Conservation (phyloP, 2,888 invertebrate species). For the Oscheius myriophilus region DNA sequence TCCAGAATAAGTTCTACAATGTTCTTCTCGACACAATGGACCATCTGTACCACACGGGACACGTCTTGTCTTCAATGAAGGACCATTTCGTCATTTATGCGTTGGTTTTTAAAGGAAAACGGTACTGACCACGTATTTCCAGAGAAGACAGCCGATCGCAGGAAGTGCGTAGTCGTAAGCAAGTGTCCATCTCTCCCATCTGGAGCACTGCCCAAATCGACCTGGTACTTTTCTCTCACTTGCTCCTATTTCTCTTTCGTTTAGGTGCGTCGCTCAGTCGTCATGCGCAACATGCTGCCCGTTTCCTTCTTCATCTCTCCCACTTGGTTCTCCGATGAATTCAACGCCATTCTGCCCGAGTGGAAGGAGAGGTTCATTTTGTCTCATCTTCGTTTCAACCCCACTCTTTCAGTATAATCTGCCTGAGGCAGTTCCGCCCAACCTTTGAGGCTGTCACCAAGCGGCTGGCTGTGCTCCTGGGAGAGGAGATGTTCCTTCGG, state of each 20-base stretch:
- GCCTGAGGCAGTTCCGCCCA: neutral
- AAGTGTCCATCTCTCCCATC: neutral
- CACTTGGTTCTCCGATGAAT: slow-evolving; percentile 1
- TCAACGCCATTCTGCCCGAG: neutral
- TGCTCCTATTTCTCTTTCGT: too few relatives aligned
- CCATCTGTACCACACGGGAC: slow-evolving; percentile 9
- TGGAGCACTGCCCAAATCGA: neutral
- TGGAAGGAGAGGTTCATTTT: slow-evolving; percentile 2
- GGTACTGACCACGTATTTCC: neutral
- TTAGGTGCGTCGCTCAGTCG: too few relatives aligned
- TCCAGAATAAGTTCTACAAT: neutral
- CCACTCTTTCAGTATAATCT: neutral
- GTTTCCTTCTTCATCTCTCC: too few relatives aligned
- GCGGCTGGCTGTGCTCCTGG: neutral
- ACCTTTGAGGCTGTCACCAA: neutral
- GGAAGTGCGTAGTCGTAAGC: neutral
- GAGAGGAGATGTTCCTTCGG: neutral
- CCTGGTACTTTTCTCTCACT: neutral
- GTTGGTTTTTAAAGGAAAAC: neutral
- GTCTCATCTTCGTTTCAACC: neutral
- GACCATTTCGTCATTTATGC: slow-evolving; percentile 14
- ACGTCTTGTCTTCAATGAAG: slow-evolving; percentile 3
- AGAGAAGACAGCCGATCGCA: neutral
- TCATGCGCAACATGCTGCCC: too few relatives aligned
- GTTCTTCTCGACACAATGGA: slow-evolving; percentile 12